Percentiles rank a stretch among this genome's conserved stretches.
These are phyloP conservation scores for Phyllotreta striolata DNA, from an alignment of 2,888 invertebrate genomes.

Conservation along the genomic window DNA sequence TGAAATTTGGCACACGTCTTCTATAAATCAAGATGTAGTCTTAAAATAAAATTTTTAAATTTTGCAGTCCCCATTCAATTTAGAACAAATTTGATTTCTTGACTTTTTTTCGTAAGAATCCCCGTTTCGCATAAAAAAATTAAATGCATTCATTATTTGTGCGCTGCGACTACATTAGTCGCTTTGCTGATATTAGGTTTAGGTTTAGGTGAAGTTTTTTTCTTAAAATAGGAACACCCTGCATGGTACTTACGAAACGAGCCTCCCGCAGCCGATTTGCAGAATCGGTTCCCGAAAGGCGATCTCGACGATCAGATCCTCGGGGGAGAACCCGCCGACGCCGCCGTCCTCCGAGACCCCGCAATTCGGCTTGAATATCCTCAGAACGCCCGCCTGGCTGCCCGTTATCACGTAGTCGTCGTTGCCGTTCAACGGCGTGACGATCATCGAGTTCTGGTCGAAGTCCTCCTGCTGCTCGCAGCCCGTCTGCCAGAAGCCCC, in stretches of 20 bases:
- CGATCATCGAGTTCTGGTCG: conserved; percentile 63
- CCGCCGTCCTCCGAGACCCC: conserved; percentile 59
- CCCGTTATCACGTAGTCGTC: conserved; percentile 82
- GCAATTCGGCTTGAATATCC: conserved; percentile 74
- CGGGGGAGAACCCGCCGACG: conserved; percentile 63
- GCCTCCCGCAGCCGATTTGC: conserved; percentile 83
- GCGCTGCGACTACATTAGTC: no score
- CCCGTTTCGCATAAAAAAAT: no score
- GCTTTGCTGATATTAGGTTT: no score
- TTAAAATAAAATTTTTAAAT: no score
- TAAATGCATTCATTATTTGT: no score
- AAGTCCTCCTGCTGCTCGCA: conserved; percentile 70
- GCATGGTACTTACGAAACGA: conserved; percentile 76
- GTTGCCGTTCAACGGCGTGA: conserved; percentile 65
- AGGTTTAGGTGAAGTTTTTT: no score
- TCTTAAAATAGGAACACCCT: no score
- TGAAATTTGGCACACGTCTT: no score
- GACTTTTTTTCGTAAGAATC: no score
- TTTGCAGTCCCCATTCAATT: no score
- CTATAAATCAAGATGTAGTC: no score
- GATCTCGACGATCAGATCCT: conserved; percentile 80
- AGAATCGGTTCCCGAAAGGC: conserved; percentile 78
- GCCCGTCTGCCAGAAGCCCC: conserved; percentile 86
- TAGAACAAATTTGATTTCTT: no score
- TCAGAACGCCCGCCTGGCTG: conserved; percentile 80